Evolutionary conservation across 1,140 invertebrate species (phyloP), one percentile per base, ranked within the genome.

Genomic region (Ceratosolen solmsi): DNA sequence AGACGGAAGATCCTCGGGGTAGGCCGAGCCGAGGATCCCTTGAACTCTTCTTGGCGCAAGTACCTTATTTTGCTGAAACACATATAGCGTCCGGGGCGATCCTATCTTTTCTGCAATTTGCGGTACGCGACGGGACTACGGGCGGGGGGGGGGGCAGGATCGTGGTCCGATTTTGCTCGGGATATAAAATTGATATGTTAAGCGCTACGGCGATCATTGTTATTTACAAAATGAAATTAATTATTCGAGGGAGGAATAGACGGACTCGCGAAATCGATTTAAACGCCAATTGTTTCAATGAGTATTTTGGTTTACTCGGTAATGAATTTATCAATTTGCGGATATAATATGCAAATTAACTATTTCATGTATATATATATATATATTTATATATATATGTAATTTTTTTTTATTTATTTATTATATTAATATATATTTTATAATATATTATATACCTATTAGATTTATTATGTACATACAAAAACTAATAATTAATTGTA

Each of bases 201-300:
- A 30, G 20, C 41, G 17, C n/a, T 30, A 25, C 72, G 58, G 68
- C 72, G 80, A 76, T 76, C 56, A 82, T 82, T 72, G 33, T 82
- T 76, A 76, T 71, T 76, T 82, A n/a, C 70, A 71, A 76, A 82
- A 82, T 82, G 70, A 82, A 82, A 68, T 71, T 68, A 74, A 82
- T 82, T 82, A 81, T 81, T 72, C 25, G 20, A 17, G 11, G 63
- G 78, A 38, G 60, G 51, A 58, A 38, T 38, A 17, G 63, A 38
- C 33, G 8, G 38, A 36, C 22, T 54, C 20, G 13, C 41, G 5
- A 13, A 22, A 3, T 22, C 13, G 20, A 15, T 4, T 20, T 22
- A 8, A 5, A 22, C 51, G 11, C 51, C 5, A 4, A 15, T 54
- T 54, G 5, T 54, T 54, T 22, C 20, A 54, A 54, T 8, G 13